Evolutionary conservation across 2,113 vertebrate genomes (phyloP), one percentile per base, ranked within the genome.

Genomic region (Chaetodon auriga): DNA sequence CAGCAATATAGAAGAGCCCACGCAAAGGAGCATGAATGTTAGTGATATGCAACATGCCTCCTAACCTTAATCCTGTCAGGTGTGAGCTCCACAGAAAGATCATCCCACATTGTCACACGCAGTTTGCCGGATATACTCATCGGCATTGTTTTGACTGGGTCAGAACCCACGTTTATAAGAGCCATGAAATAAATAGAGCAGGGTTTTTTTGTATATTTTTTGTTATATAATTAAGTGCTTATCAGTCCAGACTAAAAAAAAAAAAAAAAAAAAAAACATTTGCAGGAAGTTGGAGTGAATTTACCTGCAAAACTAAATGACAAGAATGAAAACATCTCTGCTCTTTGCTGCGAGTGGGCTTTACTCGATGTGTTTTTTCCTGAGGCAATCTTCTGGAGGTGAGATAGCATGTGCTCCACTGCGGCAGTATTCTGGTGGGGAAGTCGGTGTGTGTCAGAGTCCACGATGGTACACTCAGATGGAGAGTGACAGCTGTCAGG

Each of bases 401-500:
- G 83, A 85, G 87, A 81, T 55, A 68, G 82, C 18, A 16, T 43
- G 78, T 35, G 73, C 85, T 66, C 68, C 71, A 7, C 77, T 61
- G 87, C 60, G 10, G 88, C 85, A 74, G 87, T 51, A 51, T 81
- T 92, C 77, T 77, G 81, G 18, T 45, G 79, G 57, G 45, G 82
- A 78, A 89, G 84, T 83, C 36, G 43, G 62, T 49, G 79, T 25
- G n/a, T 91, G 90, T 89, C 82, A 63, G 75, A 73, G 81, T 84
- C 84, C 78, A 30, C 36, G 76, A 74, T 58, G 86, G 81, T 85
- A 74, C 82, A 45, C 75, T n/a, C 81, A 86, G 90, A 94, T 93
- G 82, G 78, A 90, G 94, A 94, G 90, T 93, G 93, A 93, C 94
- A 94, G 92, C 92, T 94, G 94, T 94, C 94, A 88, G 78, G 62